phyloP scores from a whole-genome alignment of 2,797 vertebrate species.

The Scolopax rusticola region DNA sequence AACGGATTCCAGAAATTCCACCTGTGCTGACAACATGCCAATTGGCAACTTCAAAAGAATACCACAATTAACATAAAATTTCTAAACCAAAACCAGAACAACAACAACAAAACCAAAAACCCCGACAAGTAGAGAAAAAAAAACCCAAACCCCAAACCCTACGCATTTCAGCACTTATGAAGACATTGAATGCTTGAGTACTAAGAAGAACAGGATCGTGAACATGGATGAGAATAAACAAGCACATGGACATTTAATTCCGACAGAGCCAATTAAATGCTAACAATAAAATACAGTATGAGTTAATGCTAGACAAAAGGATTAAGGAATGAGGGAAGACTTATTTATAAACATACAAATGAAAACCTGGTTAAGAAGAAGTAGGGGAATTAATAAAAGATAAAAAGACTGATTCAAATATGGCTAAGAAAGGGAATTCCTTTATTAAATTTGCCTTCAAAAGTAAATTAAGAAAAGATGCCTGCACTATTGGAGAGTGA shows the following conservation, averaged over 20 bases:
- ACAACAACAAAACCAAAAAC: not conserved
- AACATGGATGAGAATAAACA: not conserved
- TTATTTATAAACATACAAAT: conserved; percentile 60
- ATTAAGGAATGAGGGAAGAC: conserved; percentile 47
- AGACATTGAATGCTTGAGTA: not conserved
- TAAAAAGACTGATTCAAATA: conserved; percentile 75
- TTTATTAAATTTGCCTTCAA: conserved; percentile 79
- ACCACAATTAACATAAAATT: fast-evolving
- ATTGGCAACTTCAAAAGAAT: not conserved
- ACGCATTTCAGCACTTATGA: not conserved
- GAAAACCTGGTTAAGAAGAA: conserved; percentile 69
- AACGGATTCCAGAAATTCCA: not conserved
- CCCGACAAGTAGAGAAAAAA: not conserved
- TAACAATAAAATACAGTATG: conserved; percentile 44
- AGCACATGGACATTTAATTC: conserved; percentile 40
- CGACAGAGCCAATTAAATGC: conserved; percentile 54
- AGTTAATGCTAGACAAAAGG: conserved; percentile 55
- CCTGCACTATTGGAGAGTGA: conserved; percentile 68
- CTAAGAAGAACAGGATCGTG: not conserved
- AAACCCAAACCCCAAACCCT: too few relatives aligned
- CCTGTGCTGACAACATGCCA: not conserved
- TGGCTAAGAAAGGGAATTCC: conserved; percentile 77
- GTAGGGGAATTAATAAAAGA: conserved; percentile 74
- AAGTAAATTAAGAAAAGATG: conserved; percentile 79
- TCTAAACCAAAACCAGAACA: not conserved